Conservation (phyloP, 2,113 vertebrate genomes). For the Colistium nudipinnis region DNA sequence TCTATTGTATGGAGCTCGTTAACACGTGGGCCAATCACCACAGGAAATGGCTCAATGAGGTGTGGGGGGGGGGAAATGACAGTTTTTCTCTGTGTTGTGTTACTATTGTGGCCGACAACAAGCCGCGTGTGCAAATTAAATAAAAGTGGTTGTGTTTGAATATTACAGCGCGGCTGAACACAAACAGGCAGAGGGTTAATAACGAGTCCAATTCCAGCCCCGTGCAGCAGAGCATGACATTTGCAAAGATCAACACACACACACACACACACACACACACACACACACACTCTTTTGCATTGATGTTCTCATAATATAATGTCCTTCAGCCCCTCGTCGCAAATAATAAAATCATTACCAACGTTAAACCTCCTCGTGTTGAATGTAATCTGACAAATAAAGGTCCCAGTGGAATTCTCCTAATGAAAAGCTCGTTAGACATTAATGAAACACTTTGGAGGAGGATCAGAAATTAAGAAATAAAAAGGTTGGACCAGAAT, state of each 20-base stretch:
- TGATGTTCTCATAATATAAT: constrained; percentile 63
- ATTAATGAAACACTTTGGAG: constrained; percentile 63
- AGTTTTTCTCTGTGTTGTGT: constrained; percentile 26
- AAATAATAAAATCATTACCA: constrained; percentile 33
- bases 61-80: constrained; percentile 47
- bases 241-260: constrained; percentile 74
- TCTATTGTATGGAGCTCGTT: constrained; percentile 24
- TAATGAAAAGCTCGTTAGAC: constrained; percentile 68
- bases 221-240: constrained; percentile 69
- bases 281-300: too few species aligned
- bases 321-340: constrained; percentile 37
- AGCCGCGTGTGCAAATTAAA: constrained; percentile 37
- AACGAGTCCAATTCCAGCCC: constrained; percentile 50
- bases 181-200: constrained; percentile 41
- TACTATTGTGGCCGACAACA: constrained; percentile 11
- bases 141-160: constrained; percentile 33
- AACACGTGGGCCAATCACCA: constrained; percentile 43
- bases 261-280: constrained; percentile 62
- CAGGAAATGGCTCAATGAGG: constrained; percentile 1
- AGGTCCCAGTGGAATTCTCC: constrained; percentile 53
- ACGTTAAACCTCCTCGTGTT: constrained; percentile 24
- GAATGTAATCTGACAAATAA: constrained; percentile 30
- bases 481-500: constrained; percentile 12
- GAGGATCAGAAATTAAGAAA: constrained; percentile 55
- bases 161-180: constrained; percentile 38